Base-by-base conservation (phyloP, 2,797 vertebrate genomes). In the Lagodon rhomboides region DNA sequence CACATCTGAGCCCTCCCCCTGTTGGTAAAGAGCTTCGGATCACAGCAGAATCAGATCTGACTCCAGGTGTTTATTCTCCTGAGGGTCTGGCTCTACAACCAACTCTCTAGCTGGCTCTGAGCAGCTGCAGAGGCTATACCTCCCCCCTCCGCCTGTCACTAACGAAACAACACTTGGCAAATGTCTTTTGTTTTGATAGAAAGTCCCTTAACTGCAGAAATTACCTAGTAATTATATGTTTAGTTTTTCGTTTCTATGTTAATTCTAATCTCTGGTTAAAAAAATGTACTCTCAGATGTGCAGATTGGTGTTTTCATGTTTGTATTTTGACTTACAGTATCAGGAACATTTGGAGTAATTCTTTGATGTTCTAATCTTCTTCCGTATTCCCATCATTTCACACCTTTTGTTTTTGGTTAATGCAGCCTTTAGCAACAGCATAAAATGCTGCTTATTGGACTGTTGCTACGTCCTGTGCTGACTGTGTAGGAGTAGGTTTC, bases 341-440 rank as follows among this genome's bases (percentile, higher is more conserved):
- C n/a, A n/a, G 27, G 25, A 51, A 46, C 30, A 51, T 51, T 25
- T 62, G 17, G 23, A 53, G 22, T 27, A 10, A 44, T 46, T 7
- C 12, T 60, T 60, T 50, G 12, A 41, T 10, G 12, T 4, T 72
- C 16, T 34, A 15, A 54, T 16, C 4, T 8, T 46, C 20, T 20
- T n/a, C 22, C 5, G 2, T 46, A 50, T 9, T 55, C 66, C 22
- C 20, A 27, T 22, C 12, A n/a, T 25, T 54, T 38, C 10, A 68
- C 56, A 50, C 18, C 15, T 17, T 41, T 61, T 53, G 46, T 44
- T 23, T 63, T 72, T 67, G 65, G 11, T 68, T 49, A 49, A 64
- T 50, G 43, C 22, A 50, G 43, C 30, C 22, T 25, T 16, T 63
- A 27, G 43, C 12, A 22, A 3, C 22, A 23, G 11, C 15, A 22